Conservation (phyloP, 1,140 invertebrate genomes). For the Trichoplusia ni region DNA sequence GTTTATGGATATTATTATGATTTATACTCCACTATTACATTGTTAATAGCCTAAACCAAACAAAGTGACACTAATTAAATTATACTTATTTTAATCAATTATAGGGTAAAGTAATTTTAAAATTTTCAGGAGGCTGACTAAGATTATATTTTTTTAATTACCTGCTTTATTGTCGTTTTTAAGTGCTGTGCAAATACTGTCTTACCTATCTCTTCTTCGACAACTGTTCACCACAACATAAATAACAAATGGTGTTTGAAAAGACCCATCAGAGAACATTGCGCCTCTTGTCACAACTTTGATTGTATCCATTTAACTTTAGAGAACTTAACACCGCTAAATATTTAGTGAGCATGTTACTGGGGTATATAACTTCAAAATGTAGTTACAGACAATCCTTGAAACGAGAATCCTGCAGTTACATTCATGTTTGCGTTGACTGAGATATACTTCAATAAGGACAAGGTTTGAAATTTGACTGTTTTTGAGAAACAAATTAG, state of each 20-base stretch:
- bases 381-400: slow-evolving; percentile 14
- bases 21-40: too few species aligned
- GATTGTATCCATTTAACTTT: slow-evolving; percentile 57
- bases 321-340: slow-evolving; percentile 45
- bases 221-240: slow-evolving; percentile 40
- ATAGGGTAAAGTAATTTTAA: too few species aligned
- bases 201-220: neutral
- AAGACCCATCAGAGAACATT: slow-evolving; percentile 48
- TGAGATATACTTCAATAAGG: too few species aligned
- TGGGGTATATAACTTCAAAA: slow-evolving; percentile 4
- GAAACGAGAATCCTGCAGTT: slow-evolving; percentile 4
- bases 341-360: slow-evolving; percentile 31
- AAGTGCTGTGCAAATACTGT: neutral
- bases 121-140: slow-evolving; percentile 20
- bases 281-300: slow-evolving; percentile 56
- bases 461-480: too few species aligned
- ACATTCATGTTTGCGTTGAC: neutral
- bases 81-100: too few species aligned
- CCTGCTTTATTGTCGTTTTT: neutral
- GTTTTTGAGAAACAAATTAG: too few species aligned
- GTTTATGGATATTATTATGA: too few species aligned
- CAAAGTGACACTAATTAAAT: too few species aligned
- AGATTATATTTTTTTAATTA: slow-evolving; percentile 2
- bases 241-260: slow-evolving; percentile 62
- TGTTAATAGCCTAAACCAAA: too few species aligned